Evolutionary conservation across 2,113 vertebrate genomes (phyloP).

Genomic region (Nothobranchius furzeri): DNA sequence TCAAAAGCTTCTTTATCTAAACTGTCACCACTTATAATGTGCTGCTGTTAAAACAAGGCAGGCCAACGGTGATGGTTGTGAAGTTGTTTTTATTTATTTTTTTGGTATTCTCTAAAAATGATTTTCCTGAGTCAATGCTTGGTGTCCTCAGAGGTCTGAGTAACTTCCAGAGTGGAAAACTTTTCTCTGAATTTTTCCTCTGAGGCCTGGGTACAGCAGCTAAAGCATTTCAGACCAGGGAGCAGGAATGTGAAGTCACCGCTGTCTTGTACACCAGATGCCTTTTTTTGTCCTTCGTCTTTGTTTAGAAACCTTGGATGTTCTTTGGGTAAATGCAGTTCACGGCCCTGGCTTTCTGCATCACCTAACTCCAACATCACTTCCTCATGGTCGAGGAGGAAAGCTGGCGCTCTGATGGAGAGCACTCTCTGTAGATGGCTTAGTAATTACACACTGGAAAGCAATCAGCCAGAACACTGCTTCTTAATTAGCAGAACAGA

Average conservation of each 20-base stretch:
- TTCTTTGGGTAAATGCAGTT: constrained; percentile 69
- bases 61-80: constrained; percentile 16
- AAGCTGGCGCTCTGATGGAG: constrained; percentile 70
- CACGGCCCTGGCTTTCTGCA: constrained; percentile 68
- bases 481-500: constrained; percentile 82
- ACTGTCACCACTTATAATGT: constrained; percentile 27
- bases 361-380: constrained; percentile 55
- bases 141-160: constrained; percentile 23
- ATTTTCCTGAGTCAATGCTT: constrained; percentile 31
- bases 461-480: constrained; percentile 81
- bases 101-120: constrained; percentile 17
- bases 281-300: constrained; percentile 50
- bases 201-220: constrained; percentile 25
- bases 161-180: constrained; percentile 34
- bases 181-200: constrained; percentile 21
- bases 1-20: constrained; percentile 43
- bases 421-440: constrained; percentile 76
- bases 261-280: not conserved
- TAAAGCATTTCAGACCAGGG: constrained; percentile 36
- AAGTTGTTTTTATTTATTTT: not conserved
- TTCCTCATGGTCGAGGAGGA: constrained; percentile 54
- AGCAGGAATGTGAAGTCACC: constrained; percentile 7
- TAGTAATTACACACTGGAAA: constrained; percentile 83
- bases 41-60: constrained; percentile 24
- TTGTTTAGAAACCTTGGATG: constrained; percentile 56